A percentile compares a stretch with the other conserved stretches of the same genome.
phyloP scores from a whole-genome alignment of 2,113 vertebrate genomes.

The Notechis scutatus region DNA sequence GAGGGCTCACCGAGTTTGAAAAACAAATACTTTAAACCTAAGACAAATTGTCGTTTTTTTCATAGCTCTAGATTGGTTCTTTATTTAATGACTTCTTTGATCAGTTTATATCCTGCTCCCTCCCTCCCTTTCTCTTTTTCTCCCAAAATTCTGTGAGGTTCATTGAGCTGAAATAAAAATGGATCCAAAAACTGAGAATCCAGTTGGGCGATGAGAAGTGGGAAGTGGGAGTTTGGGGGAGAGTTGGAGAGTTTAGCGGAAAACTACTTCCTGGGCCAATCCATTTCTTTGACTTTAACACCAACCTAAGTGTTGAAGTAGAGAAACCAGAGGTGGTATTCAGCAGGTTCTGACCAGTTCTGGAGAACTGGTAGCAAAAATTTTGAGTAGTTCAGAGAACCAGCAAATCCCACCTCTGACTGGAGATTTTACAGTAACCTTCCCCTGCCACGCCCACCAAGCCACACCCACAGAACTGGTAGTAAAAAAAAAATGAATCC shows the following conservation, averaged over 20 bases:
- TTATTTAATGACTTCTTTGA: background rate
- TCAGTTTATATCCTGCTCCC: background rate
- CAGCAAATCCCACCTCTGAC: too few species aligned
- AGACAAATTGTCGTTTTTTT: background rate
- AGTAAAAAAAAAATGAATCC: too few species aligned
- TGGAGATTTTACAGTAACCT: too few species aligned
- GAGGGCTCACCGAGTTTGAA: background rate
- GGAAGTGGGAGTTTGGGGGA: background rate
- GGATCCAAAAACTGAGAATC: background rate
- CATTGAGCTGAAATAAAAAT: background rate
- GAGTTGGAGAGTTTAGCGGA: background rate
- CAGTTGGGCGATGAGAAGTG: background rate
- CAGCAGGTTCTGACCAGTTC: too few species aligned
- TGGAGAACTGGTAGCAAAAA: too few species aligned
- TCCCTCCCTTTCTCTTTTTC: background rate
- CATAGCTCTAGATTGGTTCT: background rate
- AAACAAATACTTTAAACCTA: background rate
- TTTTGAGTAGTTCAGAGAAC: too few species aligned
- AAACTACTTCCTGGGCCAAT: background rate
- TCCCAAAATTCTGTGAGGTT: background rate
- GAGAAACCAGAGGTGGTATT: background rate
- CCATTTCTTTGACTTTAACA: background rate
- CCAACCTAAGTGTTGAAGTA: background rate
- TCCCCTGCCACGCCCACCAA: too few species aligned
- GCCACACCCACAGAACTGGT: too few species aligned